Conservation (phyloP, 2,888 invertebrate species). For the Drosophila incognita region DNA sequence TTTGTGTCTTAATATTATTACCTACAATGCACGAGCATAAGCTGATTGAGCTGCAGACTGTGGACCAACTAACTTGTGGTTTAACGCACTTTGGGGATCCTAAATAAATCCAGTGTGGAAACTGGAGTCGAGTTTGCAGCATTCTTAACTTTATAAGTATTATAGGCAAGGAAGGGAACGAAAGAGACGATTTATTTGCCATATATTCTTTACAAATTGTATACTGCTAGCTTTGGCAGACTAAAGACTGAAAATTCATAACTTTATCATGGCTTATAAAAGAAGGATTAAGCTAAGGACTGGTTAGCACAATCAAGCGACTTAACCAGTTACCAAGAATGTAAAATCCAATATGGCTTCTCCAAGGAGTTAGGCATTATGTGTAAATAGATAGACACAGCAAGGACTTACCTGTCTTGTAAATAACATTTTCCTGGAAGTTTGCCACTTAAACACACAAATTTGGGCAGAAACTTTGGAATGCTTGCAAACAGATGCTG, state of each 20-base stretch:
- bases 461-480: background rate
- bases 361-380: background rate
- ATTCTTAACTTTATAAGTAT: background rate
- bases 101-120: background rate
- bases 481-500: background rate
- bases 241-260: background rate
- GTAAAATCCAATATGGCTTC: background rate
- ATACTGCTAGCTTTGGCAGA: background rate
- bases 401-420: background rate
- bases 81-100: background rate
- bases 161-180: background rate
- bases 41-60: background rate
- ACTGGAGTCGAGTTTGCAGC: background rate
- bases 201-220: background rate
- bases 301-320: background rate
- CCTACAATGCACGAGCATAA: background rate
- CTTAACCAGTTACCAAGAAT: background rate
- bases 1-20: constrained; percentile 19
- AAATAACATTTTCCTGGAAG: background rate
- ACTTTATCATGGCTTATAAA: background rate
- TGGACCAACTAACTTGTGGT: background rate
- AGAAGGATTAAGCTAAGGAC: background rate
- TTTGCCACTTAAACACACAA: background rate
- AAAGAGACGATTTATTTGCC: background rate
- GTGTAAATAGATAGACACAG: background rate